Evolutionary conservation across 2,797 vertebrate genomes (phyloP), one percentile per base, ranked within the genome.

Genomic region (Girardinus metallicus): DNA sequence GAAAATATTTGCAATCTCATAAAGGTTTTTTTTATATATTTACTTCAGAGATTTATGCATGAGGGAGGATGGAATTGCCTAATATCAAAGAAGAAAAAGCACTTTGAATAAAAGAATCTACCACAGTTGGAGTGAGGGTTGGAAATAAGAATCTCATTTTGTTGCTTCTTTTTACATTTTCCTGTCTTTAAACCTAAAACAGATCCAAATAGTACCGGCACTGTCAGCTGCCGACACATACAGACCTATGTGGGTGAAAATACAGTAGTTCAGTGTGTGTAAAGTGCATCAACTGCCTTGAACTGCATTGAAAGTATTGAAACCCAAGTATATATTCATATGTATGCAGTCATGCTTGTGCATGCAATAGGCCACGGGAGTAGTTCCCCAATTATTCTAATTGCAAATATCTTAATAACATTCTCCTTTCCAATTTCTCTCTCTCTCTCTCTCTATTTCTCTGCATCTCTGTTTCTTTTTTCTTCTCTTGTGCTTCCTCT

Each of bases 371-470:
- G 71, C 16, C 71, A 78, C 64, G 49, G 66, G 51, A 82, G 49
- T 49, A 5, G 44, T 80, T 83, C 80, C 49, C 34, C 62, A 81
- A 51, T 79, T 77, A 75, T 74, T 90, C 53, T 80, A 80, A 82
- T 81, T 77, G 82, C 74, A 86, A 86, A 89, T 89, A 83, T 83
- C 75, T 84, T 75, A 51, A 84, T 83, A 90, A 82, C 23, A 80
- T 81, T 84, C 80, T 85, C 66, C 82, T 83, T 87, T 88, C 70
- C 73, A 78, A 74, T 77, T 83, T 84, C 49, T 77, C 41, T 47
- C n/a, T n/a, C 46, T 47, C 41, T 46, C 57, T 16, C 34, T 23
- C 64, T 41, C 36, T 21, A 41, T 68, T 68, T 10, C 72, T 64
- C 66, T 23, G 46, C 34, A 7, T 31, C 70, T 60, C 47, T 1